These are phyloP conservation scores for Semaprochilodus insignis DNA, from an alignment of 2,797 vertebrate species.

Conservation along the genomic window DNA sequence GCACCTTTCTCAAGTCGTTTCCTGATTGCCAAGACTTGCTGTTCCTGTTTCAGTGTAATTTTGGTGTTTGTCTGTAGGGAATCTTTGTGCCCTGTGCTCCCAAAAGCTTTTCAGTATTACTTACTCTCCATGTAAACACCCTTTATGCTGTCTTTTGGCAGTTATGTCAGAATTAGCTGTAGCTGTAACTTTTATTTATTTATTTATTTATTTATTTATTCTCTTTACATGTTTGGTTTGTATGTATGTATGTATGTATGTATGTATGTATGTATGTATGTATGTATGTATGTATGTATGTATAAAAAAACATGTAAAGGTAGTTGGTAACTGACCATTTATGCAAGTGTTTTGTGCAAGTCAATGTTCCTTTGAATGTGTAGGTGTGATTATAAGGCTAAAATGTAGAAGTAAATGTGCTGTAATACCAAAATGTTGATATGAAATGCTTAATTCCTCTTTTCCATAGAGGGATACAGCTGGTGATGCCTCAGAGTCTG, in stretches of 20 bases:
- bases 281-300: no score
- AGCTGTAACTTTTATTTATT: no score
- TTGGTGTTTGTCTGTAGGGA: constrained; percentile 47
- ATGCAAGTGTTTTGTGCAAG: neutral
- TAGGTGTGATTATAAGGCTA: neutral
- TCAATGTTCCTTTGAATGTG: neutral
- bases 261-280: no score
- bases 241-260: no score
- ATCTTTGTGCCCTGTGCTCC: constrained; percentile 13
- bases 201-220: no score
- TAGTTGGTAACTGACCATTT: neutral
- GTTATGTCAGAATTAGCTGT: neutral
- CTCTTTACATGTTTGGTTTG: no score
- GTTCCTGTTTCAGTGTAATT: constrained; percentile 11
- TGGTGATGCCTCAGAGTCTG: constrained; percentile 94
- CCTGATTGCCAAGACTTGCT: constrained; percentile 38
- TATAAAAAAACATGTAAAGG: no score
- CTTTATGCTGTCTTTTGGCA: neutral
- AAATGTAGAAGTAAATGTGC: no score
- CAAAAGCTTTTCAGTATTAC: constrained; percentile 12
- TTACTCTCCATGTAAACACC: constrained; percentile 30
- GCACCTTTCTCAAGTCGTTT: constrained; percentile 41
- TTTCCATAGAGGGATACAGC: constrained; percentile 88
- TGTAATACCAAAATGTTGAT: neutral
- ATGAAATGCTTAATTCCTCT: neutral